Conservation (phyloP, 1,140 invertebrate genomes). For the Schlechtendalia chinensis region DNA sequence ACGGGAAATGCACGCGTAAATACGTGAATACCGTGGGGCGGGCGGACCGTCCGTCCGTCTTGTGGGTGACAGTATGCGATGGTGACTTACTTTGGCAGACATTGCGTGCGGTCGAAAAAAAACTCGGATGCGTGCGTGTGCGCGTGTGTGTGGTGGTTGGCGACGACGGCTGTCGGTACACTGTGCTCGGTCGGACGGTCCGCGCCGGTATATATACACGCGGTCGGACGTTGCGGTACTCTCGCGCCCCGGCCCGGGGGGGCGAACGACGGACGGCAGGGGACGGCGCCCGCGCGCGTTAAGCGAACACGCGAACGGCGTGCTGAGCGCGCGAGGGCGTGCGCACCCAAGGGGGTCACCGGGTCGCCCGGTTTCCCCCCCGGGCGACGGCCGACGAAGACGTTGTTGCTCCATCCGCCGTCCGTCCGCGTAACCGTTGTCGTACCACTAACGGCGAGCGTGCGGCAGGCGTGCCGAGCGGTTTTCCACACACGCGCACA, state of each 20-base stretch:
- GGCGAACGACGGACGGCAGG: not conserved
- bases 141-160: no score
- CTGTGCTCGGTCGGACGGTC: conserved; percentile 23
- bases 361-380: conserved; percentile 28
- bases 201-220: conserved; percentile 27
- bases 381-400: not conserved
- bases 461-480: no score
- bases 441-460: no score
- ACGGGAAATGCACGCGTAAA: no score
- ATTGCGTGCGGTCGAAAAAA: not conserved
- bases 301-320: not conserved
- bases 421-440: not conserved
- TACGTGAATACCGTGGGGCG: no score
- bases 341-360: conserved; percentile 39
- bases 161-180: not conserved
- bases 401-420: not conserved
- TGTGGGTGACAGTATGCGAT: no score
- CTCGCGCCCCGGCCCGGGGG: conserved; percentile 23
- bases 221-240: not conserved
- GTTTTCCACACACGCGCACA: no score
- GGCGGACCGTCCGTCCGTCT: no score
- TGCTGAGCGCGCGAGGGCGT: not conserved
- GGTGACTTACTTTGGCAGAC: conserved; percentile 39
- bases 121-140: no score
- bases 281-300: not conserved